Percentiles rank a stretch among this genome's conserved stretches.
Evolutionary conservation across 2,888 invertebrate genomes (phyloP).

Genomic region (Mesodorylaimus sp.): DNA sequence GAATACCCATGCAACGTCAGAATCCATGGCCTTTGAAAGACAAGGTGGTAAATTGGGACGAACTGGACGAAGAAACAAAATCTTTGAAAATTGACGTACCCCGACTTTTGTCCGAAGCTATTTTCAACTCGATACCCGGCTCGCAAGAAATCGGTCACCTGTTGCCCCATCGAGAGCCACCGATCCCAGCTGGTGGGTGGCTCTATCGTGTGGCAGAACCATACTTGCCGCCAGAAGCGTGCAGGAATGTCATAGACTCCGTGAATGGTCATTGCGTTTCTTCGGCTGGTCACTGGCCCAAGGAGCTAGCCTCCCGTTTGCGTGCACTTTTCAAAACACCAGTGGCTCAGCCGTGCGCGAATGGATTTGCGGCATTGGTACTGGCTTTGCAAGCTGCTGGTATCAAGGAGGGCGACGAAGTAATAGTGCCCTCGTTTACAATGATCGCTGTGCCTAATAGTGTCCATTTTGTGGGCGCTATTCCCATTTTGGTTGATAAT

Average conservation of each 20-base stretch:
- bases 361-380: slow-evolving; percentile 8
- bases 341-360: slow-evolving; percentile 8
- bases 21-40: too few relatives aligned
- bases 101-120: too few relatives aligned
- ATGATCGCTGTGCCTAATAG: slow-evolving; percentile 11
- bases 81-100: too few relatives aligned
- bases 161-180: not conserved
- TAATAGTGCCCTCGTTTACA: slow-evolving; percentile 9
- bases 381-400: slow-evolving; percentile 7
- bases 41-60: too few relatives aligned
- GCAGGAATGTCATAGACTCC: not conserved
- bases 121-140: too few relatives aligned
- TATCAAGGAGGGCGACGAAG: slow-evolving; percentile 9
- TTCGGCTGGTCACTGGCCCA: not conserved
- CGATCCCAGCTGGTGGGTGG: not conserved
- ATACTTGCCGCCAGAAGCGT: not conserved
- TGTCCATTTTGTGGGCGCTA: slow-evolving; percentile 8
- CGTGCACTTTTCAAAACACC: not conserved
- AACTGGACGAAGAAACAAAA: too few relatives aligned
- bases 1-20: too few relatives aligned
- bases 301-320: not conserved
- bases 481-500: slow-evolving; percentile 7
- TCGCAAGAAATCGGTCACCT: too few relatives aligned
- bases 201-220: not conserved
- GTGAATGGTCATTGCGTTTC: not conserved